Evolutionary conservation across 1,140 invertebrate species (phyloP).

Genomic region (Zaprionus camerounensis): DNA sequence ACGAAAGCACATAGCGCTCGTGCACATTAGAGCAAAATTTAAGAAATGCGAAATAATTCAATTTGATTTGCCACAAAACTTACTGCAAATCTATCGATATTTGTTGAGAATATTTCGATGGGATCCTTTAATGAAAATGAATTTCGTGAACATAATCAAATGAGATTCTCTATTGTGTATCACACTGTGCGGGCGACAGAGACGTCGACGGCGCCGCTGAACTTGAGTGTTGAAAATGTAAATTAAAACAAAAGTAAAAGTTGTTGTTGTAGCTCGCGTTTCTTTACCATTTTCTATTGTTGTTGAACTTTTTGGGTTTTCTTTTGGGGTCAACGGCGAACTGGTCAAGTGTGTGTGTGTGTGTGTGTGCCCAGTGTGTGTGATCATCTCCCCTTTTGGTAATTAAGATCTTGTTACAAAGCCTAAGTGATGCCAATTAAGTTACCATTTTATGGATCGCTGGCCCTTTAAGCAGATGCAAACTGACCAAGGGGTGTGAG

Average conservation of each 20-base stretch:
- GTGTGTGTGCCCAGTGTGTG: conserved; percentile 10
- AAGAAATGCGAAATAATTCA: too few relatives aligned
- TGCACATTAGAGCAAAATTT: too few relatives aligned
- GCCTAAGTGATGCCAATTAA: conserved; percentile 80
- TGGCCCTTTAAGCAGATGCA: conserved; percentile 5
- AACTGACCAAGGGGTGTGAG: background rate
- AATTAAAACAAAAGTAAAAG: conserved; percentile 75
- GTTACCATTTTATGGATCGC: conserved; percentile 57
- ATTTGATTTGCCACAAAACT: too few relatives aligned
- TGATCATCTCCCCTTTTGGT: conserved; percentile 39
- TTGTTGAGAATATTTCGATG: too few relatives aligned
- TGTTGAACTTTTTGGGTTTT: conserved; percentile 47
- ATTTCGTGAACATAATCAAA: too few relatives aligned
- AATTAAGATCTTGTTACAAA: conserved; percentile 69
- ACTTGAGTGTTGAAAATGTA: conserved; percentile 74
- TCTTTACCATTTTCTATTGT: conserved; percentile 67
- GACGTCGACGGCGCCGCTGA: conserved; percentile 40
- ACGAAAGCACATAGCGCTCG: too few relatives aligned
- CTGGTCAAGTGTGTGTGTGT: conserved; percentile 20
- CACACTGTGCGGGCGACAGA: conserved; percentile 58
- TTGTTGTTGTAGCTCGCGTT: conserved; percentile 67
- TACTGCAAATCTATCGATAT: too few relatives aligned
- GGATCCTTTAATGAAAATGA: too few relatives aligned
- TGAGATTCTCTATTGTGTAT: background rate
- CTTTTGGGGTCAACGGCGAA: conserved; percentile 55